Conservation (phyloP, 2,113 vertebrate genomes). For the Halcyon malimbica region DNA sequence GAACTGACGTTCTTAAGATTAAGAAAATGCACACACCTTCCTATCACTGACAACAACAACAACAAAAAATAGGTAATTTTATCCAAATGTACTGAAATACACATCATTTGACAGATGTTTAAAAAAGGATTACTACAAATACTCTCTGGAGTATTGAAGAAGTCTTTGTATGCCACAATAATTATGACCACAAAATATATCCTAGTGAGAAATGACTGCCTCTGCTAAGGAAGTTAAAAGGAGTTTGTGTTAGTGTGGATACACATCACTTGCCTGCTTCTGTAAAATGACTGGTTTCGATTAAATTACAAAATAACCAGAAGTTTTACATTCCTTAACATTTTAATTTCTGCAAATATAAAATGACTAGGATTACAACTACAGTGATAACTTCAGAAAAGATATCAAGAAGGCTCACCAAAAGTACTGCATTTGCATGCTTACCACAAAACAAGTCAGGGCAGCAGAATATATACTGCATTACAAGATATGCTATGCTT, state of each 20-base stretch:
- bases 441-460: slow-evolving; percentile 15
- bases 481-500: slow-evolving; percentile 12
- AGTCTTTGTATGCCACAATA: neutral
- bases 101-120: neutral
- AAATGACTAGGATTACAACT: neutral
- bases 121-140: neutral
- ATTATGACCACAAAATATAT: neutral
- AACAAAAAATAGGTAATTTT: neutral
- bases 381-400: neutral
- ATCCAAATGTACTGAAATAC: neutral
- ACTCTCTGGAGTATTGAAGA: neutral
- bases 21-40: neutral
- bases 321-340: neutral
- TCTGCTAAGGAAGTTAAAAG: neutral
- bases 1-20: neutral
- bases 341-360: neutral
- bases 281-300: neutral
- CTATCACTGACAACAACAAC: neutral
- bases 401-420: neutral
- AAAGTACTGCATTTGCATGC: neutral
- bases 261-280: neutral
- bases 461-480: neutral
- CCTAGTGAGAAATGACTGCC: neutral
- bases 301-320: neutral
- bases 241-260: neutral